Evolutionary conservation across 2,888 invertebrate species (phyloP).

Genomic region (Alentia gelatinosa): DNA sequence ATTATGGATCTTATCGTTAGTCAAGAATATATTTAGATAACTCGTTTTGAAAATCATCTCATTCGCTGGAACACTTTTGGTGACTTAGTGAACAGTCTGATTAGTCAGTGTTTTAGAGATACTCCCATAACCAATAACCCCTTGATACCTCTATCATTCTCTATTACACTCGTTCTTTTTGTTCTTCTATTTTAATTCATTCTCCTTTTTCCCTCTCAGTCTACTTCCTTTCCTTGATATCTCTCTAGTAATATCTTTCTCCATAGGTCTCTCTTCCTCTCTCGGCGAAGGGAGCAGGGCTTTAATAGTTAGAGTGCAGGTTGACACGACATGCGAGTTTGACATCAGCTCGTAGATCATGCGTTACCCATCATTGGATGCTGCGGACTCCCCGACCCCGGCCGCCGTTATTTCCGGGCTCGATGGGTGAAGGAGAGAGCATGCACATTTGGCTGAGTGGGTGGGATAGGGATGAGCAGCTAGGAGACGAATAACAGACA

Average conservation of each 20-base stretch:
- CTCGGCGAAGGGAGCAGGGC: background rate
- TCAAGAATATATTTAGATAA: too few species aligned
- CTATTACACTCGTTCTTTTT: background rate
- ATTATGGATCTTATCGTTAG: too few species aligned
- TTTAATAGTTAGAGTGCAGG: constrained; percentile 22
- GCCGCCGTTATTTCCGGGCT: background rate
- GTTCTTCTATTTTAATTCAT: background rate
- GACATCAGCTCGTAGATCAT: background rate
- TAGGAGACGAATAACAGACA: too few species aligned
- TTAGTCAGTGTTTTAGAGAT: too few species aligned
- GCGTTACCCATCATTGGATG: background rate
- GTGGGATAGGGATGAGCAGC: too few species aligned
- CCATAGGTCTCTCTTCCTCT: background rate
- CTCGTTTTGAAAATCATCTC: too few species aligned
- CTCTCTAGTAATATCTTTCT: background rate
- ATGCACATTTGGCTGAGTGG: too few species aligned
- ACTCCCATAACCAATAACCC: too few species aligned
- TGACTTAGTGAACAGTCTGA: too few species aligned
- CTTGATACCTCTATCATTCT: too few species aligned
- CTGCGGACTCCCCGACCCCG: background rate
- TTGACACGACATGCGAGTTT: background rate
- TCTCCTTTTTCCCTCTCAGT: background rate
- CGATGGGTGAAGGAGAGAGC: too few species aligned
- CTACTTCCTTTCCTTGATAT: background rate
- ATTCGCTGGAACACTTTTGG: too few species aligned